These are phyloP conservation scores for Microcebus lehilahytsara DNA, from an alignment of 2,113 vertebrate genomes.

Conservation along the genomic window DNA sequence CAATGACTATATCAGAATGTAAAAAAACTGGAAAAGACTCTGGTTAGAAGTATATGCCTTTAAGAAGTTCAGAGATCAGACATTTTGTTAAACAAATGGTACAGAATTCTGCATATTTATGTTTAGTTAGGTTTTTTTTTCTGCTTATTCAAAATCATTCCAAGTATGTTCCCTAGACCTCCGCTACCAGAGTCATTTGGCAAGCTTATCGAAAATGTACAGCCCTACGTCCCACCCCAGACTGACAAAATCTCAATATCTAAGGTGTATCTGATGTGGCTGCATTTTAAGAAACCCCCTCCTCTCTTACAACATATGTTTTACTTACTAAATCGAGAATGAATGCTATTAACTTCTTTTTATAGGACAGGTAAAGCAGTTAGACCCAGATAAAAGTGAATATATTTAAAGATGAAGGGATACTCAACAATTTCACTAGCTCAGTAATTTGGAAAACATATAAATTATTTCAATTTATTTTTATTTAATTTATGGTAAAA, in stretches of 20 bases:
- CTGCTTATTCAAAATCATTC: background rate
- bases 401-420: background rate
- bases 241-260: background rate
- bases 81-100: background rate
- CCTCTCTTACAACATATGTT: background rate
- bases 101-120: background rate
- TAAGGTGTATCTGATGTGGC: background rate
- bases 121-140: background rate
- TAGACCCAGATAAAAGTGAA: background rate
- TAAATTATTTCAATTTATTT: background rate
- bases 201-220: background rate
- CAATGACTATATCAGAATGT: background rate
- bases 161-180: background rate
- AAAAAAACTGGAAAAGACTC: background rate
- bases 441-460: slow-evolving; percentile 2
- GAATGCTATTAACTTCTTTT: background rate
- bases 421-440: background rate
- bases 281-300: background rate
- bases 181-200: background rate
- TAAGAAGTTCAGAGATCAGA: background rate
- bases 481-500: background rate
- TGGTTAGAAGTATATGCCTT: background rate
- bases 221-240: background rate
- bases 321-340: background rate
- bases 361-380: background rate